Evolutionary conservation across 2,797 vertebrate genomes (phyloP).

Genomic region (Anolis apletophallus): DNA sequence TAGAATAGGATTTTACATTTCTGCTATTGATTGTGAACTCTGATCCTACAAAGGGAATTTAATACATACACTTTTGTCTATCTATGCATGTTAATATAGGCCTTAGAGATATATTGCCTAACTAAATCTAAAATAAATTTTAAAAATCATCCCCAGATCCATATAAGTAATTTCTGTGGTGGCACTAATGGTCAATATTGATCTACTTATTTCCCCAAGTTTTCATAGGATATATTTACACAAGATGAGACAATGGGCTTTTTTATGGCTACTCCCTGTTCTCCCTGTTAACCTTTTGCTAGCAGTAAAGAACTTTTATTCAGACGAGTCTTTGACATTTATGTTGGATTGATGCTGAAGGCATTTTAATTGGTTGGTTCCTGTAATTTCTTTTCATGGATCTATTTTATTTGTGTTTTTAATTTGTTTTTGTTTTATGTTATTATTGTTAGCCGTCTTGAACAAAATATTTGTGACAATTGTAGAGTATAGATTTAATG

Average conservation of each 20-base stretch:
- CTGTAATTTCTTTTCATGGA: background rate
- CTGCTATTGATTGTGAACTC: background rate
- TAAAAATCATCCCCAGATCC: no score
- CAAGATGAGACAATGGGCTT: no score
- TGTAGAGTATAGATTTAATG: background rate
- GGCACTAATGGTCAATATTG: background rate
- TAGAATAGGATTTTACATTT: background rate
- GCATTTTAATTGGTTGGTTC: background rate
- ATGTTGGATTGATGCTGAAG: background rate
- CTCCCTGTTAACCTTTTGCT: no score
- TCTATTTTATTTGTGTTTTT: background rate
- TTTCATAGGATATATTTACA: background rate
- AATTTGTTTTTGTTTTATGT: background rate
- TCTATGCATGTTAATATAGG: background rate
- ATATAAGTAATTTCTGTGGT: background rate
- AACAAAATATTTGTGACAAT: background rate
- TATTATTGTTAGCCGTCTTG: background rate
- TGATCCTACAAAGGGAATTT: background rate
- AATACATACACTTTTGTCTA: no score
- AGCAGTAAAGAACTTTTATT: background rate
- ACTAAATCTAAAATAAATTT: background rate
- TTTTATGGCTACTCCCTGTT: no score
- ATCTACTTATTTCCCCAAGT: background rate
- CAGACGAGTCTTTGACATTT: background rate
- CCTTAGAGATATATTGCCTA: background rate